phyloP scores from a whole-genome alignment of 2,888 invertebrate species.

The Scrobipalpa costella region DNA sequence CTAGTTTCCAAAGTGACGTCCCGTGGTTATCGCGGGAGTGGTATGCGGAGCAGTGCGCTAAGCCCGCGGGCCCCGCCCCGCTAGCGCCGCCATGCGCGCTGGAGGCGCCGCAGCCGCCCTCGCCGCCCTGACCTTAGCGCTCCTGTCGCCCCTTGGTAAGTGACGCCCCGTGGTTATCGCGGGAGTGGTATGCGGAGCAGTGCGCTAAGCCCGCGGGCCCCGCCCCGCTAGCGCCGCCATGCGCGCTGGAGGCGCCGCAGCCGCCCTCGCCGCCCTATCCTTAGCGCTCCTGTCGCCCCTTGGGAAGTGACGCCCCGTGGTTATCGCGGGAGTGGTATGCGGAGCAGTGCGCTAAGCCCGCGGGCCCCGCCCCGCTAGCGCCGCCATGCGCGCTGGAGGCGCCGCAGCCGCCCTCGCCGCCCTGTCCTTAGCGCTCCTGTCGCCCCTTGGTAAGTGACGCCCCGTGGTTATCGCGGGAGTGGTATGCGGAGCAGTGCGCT shows the following conservation, averaged over 20 bases:
- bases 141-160: conserved; percentile 62
- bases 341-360: neutral
- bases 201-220: conserved; percentile 49
- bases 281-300: conserved; percentile 60
- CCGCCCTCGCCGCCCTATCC: conserved; percentile 62
- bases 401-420: conserved; percentile 60
- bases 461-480: neutral
- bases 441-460: conserved; percentile 62
- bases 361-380: conserved; percentile 55
- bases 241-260: conserved; percentile 57
- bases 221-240: conserved; percentile 61
- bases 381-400: conserved; percentile 59
- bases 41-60: no score
- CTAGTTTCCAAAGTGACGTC: neutral
- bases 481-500: neutral
- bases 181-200: conserved; percentile 47
- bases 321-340: neutral
- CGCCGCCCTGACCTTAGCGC: conserved; percentile 63
- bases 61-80: conserved; percentile 55
- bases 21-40: conserved; percentile 33
- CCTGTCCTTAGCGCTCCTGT: conserved; percentile 60
- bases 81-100: conserved; percentile 62
- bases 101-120: conserved; percentile 56
- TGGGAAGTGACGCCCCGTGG: conserved; percentile 47
- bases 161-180: conserved; percentile 26